Evolutionary conservation across 2,113 vertebrate genomes (phyloP), one percentile per base, ranked within the genome.

Genomic region (Colinus virginianus): DNA sequence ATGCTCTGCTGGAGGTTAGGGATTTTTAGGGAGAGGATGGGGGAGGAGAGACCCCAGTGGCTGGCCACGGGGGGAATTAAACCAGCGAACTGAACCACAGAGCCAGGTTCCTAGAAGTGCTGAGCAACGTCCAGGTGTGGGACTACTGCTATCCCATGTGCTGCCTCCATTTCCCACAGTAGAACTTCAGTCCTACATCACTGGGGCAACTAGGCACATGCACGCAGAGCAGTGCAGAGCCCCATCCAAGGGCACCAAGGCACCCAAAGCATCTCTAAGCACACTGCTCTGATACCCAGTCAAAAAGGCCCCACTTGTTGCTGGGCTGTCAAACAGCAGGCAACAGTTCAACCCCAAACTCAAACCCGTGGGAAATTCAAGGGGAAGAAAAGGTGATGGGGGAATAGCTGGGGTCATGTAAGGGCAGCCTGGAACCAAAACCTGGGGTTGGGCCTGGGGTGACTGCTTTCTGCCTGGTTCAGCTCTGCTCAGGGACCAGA

Each of bases 161-260:
- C 70, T 94, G 90, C 78, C 88, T 90, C 82, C 43, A 30, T 88
- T 92, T 89, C 64, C 67, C 56, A 22, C 22, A 12, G 17, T 0
- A 3, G 53, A 30, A 69, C n/a, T 28, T 40, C 18, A 16, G 25
- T 63, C 23, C 36, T 36, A 12, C 18, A 63, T 28, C 25, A 26
- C 10, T 40, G 36, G 59, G 61, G 15, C 15, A 26, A 38, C 22
- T 25, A 16, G 4, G 51, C 51, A 28, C 26, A 6, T 53, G 26
- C 51, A 17, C 8, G 2, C 28, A 21, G 22, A 23, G 7, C 3
- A 14, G 46, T 75, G 20, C 36, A 61, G 1, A 3, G 15, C 25
- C 36, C 48, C 46, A 23, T n/a, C 3, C 1, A 2, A 43, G 55
- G 16, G 26, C 45, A 59, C 16, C 0, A 0, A 71, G 42, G 51